Evolutionary conservation across 1,140 invertebrate species (phyloP), one percentile per base, ranked within the genome.

Genomic region (Drosophila burlai): DNA sequence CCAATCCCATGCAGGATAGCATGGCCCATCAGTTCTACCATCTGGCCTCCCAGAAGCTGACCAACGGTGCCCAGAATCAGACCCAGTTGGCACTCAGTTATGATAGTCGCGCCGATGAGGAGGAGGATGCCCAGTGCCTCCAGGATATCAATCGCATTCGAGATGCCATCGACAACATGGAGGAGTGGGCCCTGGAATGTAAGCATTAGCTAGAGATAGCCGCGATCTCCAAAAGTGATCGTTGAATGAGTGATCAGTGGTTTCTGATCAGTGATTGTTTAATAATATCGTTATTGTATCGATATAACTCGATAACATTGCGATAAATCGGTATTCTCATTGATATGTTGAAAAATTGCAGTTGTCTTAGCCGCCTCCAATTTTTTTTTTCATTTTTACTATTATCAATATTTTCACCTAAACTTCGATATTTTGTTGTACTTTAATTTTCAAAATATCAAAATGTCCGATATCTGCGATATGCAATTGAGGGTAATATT

Each of bases 151-250:
- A 50, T 7, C 69, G 79, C 10, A 91, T 90, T 9, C 68, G 76
- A 7, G 69, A 74, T 29, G 82, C 82, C 57, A 77, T 90, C 26
- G 26, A 59, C 49, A 83, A 90, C 47, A 29, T 64, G 36, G 82
- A 90, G 61, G 86, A 90, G 61, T 90, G 86, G 86, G 86, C 86
- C 1, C 66, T 90, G 24, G 86, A 90, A 61, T 90, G 86, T 90
- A 73, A 90, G 86, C 49, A 62, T 26, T 42, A 15, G 4, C 21
- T 40, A 0, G 9, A 2, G 36, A 26, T n/a, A n/a, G 11, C 1
- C 0, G 0, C 15, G 24, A 49, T 16, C 7, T 24, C 46, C 9
- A 4, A 8, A 2, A 26, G 15, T 15, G 13, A 24, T 15, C 13
- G 45, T 7, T 46, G 0, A 21, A 1, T 26, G 26, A 26, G 24